Conservation (phyloP, 2,888 invertebrate species). For the Nezara viridula region DNA sequence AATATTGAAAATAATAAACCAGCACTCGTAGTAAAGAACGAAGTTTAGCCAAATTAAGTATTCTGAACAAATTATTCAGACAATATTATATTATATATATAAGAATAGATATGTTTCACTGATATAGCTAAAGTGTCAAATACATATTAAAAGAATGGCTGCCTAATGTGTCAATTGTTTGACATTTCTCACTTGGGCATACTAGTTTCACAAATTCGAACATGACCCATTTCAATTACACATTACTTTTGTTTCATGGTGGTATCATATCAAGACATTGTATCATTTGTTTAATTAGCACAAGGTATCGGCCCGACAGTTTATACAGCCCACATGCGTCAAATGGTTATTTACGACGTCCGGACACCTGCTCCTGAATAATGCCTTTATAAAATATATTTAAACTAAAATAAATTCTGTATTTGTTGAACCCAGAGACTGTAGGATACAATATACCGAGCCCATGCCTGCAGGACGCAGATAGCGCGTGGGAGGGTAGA, state of each 20-base stretch:
- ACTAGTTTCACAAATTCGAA: too few species aligned
- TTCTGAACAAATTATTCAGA: too few species aligned
- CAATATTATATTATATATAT: too few species aligned
- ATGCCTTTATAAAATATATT: not conserved
- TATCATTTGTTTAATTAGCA: not conserved
- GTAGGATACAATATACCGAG: not conserved
- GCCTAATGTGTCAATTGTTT: too few species aligned
- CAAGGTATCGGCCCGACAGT: not conserved
- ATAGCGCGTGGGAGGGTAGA: not conserved
- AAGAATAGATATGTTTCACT: too few species aligned
- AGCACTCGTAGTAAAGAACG: too few species aligned
- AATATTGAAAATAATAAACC: too few species aligned
- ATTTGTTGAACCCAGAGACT: not conserved
- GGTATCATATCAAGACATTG: not conserved
- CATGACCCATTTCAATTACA: too few species aligned
- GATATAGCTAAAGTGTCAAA: too few species aligned
- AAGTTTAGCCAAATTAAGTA: too few species aligned
- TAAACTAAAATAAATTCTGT: not conserved
- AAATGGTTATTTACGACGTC: not conserved
- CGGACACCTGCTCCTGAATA: not conserved
- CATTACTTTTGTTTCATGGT: not conserved
- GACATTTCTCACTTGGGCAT: too few species aligned
- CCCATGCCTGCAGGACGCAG: not conserved
- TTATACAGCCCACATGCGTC: constrained; percentile 10
- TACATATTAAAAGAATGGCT: too few species aligned